phyloP scores from a whole-genome alignment of 1,140 invertebrate species.

The Heliothis subflexa region DNA sequence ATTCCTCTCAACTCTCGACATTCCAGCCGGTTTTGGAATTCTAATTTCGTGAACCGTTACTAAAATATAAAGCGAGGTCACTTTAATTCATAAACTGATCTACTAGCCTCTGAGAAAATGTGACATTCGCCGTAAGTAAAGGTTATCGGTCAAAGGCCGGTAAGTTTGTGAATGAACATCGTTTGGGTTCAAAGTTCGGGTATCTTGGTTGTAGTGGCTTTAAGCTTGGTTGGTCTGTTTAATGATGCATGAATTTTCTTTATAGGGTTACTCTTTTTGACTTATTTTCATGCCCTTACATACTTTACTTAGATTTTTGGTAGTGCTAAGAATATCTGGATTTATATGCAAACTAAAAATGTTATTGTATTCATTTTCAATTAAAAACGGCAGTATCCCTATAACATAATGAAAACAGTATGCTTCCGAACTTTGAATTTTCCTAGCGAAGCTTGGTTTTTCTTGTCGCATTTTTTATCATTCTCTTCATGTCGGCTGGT shows the following conservation, averaged over 20 bases:
- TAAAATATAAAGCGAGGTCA: too few species aligned
- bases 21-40: too few species aligned
- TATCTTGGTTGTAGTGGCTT: slow-evolving; percentile 8
- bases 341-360: not conserved
- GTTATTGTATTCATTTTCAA: not conserved
- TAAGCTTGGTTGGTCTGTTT: not conserved
- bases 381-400: not conserved
- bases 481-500: not conserved
- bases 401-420: not conserved
- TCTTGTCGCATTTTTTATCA: not conserved
- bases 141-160: slow-evolving; percentile 27
- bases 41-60: not conserved
- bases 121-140: slow-evolving; percentile 3
- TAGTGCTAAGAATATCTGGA: too few species aligned
- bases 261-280: too few species aligned
- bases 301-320: too few species aligned
- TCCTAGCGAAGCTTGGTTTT: not conserved
- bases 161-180: slow-evolving; percentile 6
- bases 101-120: slow-evolving; percentile 6
- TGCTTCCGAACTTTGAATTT: not conserved
- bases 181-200: slow-evolving; percentile 25
- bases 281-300: too few species aligned
- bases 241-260: not conserved
- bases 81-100: slow-evolving; percentile 16
- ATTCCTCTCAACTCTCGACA: too few species aligned